These are phyloP conservation scores for Beaufortia kweichowensis DNA, from an alignment of 2,113 vertebrate species.

Conservation along the genomic window DNA sequence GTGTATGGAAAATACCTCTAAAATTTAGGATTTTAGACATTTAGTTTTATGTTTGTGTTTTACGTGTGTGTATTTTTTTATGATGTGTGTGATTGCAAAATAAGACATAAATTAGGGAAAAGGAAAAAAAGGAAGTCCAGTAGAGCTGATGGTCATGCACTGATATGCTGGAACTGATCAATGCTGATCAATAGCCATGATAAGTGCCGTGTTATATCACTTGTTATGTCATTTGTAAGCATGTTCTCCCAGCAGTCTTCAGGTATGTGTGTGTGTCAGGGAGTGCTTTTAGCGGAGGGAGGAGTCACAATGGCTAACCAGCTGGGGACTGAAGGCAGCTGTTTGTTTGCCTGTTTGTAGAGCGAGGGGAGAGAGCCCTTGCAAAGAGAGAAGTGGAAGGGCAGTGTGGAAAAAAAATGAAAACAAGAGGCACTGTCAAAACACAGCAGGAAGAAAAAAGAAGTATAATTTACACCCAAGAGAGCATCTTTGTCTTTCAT, in stretches of 20 bases:
- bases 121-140: too few species aligned
- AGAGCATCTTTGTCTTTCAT: conserved; percentile 12
- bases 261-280: conserved; percentile 34
- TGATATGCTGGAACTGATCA: conserved; percentile 5
- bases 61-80: too few species aligned
- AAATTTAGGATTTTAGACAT: too few species aligned
- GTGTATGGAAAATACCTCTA: too few species aligned
- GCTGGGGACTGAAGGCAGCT: conserved; percentile 67
- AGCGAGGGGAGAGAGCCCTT: conserved; percentile 51
- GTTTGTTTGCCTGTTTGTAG: conserved; percentile 70
- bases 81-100: too few species aligned
- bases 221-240: conserved; percentile 60
- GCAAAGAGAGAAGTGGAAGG: conserved; percentile 64
- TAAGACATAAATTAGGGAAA: too few species aligned
- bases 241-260: conserved; percentile 39
- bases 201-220: conserved; percentile 4
- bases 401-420: conserved; percentile 60
- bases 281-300: conserved; percentile 56
- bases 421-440: conserved; percentile 61
- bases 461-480: conserved; percentile 31
- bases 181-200: conserved; percentile 17
- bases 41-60: too few species aligned
- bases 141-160: not conserved
- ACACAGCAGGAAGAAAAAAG: conserved; percentile 60
- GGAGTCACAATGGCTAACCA: conserved; percentile 62